A percentile compares a stretch with the other conserved stretches of the same genome.
Evolutionary conservation across 2,888 invertebrate genomes (phyloP).

Genomic region (Luperina nickerlii): DNA sequence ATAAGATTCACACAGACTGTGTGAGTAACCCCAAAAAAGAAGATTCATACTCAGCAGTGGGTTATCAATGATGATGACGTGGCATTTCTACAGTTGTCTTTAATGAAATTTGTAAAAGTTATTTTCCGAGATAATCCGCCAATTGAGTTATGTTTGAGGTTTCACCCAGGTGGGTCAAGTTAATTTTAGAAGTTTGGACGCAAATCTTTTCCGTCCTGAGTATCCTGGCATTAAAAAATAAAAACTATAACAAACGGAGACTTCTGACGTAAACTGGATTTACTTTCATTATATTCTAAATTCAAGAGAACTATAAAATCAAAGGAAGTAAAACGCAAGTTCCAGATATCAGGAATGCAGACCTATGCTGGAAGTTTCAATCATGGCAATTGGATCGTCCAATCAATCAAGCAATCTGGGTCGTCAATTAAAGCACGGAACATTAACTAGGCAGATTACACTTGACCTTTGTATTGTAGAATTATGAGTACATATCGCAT

Average conservation of each 20-base stretch:
- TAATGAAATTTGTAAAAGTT: not conserved
- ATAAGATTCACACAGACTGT: not conserved
- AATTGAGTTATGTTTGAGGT: not conserved
- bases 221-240: not conserved
- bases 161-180: no score
- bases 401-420: slow-evolving; percentile 64
- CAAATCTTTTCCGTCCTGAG: not conserved
- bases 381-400: slow-evolving; percentile 61
- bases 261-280: not conserved
- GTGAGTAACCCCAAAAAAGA: not conserved
- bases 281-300: slow-evolving; percentile 5
- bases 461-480: slow-evolving; percentile 61
- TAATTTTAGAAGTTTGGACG: not conserved
- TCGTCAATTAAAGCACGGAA: slow-evolving; percentile 59
- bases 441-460: slow-evolving; percentile 62
- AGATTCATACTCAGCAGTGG: not conserved
- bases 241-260: not conserved
- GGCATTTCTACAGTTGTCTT: not conserved
- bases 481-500: slow-evolving; percentile 48
- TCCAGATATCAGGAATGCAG: slow-evolving; percentile 28
- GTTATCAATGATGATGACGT: not conserved
- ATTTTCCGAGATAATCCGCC: not conserved
- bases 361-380: slow-evolving; percentile 51
- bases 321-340: not conserved
- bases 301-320: not conserved